phyloP scores from a whole-genome alignment of 2,797 vertebrate species.

The Limnodromus scolopaceus region DNA sequence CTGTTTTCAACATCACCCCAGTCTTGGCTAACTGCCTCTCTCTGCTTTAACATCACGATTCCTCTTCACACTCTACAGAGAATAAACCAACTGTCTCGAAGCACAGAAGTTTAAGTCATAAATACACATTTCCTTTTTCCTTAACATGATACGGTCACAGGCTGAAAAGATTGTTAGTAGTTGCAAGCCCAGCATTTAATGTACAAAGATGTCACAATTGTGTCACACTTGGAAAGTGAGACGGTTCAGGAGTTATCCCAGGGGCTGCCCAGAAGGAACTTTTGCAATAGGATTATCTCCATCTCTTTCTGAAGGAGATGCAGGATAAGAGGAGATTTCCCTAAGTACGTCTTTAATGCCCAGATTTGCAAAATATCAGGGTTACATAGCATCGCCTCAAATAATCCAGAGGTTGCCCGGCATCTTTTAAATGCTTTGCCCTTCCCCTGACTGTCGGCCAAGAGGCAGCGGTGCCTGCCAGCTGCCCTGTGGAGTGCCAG shows the following conservation, averaged over 20 bases:
- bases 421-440: slow-evolving; percentile 37
- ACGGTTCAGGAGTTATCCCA: neutral
- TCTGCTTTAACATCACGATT: neutral
- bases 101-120: neutral
- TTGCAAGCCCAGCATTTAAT: slow-evolving; percentile 44
- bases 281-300: slow-evolving; percentile 38
- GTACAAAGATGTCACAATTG: neutral
- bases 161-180: slow-evolving; percentile 34
- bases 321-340: slow-evolving; percentile 12
- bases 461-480: neutral
- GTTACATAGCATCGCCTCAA: neutral
- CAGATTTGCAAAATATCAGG: slow-evolving; percentile 17
- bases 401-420: slow-evolving; percentile 7
- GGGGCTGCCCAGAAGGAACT: slow-evolving; percentile 19
- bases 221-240: neutral
- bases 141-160: neutral
- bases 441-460: slow-evolving; percentile 31
- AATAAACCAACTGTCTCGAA: neutral
- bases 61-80: neutral
- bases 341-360: neutral
- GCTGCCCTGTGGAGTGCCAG: neutral
- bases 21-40: neutral
- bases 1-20: neutral
- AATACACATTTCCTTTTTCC: neutral
- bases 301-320: slow-evolving; percentile 14